Evolutionary conservation across 2,797 vertebrate species (phyloP).

Genomic region (Enteromius radiatus): DNA sequence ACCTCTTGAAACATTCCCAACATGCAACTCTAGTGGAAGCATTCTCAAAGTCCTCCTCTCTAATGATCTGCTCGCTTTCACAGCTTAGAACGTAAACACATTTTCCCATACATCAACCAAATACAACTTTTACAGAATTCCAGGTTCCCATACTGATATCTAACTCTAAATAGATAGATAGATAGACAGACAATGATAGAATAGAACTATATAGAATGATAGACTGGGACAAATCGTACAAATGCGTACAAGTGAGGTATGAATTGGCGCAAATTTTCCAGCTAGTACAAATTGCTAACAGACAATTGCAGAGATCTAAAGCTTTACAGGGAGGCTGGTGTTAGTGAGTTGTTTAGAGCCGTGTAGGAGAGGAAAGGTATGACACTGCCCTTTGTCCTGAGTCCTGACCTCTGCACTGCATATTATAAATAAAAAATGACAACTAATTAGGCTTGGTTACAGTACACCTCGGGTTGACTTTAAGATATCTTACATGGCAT

Average conservation of each 20-base stretch:
- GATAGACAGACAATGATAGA: too few relatives aligned
- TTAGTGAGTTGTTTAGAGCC: conserved; percentile 43
- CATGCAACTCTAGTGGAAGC: background rate
- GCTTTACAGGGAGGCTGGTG: conserved; percentile 51
- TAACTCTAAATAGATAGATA: background rate
- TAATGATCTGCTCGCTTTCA: background rate
- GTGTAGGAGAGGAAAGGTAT: conserved; percentile 13
- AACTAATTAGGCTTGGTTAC: conserved; percentile 1
- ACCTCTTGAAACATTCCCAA: conserved; percentile 28
- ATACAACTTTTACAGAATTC: background rate
- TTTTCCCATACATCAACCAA: background rate
- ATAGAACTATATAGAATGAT: too few relatives aligned
- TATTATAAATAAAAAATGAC: conserved; percentile 22
- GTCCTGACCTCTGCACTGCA: conserved; percentile 21
- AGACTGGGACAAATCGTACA: too few relatives aligned
- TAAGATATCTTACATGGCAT: background rate
- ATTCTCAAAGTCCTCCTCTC: conserved; percentile 15
- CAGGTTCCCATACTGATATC: background rate
- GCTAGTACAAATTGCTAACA: background rate
- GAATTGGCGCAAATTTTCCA: too few relatives aligned
- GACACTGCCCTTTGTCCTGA: conserved; percentile 8
- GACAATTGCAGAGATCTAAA: too few relatives aligned
- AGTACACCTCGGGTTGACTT: background rate
- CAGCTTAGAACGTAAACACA: background rate
- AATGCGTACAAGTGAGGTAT: too few relatives aligned